Percentiles rank a stretch among this genome's conserved stretches.
These are phyloP conservation scores for Percina caprodes DNA, from an alignment of 2,113 vertebrate species.

Conservation along the genomic window DNA sequence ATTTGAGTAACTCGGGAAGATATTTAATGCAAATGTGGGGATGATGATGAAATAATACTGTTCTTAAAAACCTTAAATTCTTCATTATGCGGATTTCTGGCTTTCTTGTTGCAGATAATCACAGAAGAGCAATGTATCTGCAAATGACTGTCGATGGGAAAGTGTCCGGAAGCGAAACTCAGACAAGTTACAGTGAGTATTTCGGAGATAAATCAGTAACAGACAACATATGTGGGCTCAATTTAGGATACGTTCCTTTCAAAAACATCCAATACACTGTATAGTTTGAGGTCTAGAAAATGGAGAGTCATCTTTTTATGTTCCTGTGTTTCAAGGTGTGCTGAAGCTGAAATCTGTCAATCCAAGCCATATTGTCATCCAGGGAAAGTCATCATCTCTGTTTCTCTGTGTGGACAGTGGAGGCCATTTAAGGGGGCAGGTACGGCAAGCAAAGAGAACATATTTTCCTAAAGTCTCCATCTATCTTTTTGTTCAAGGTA, in stretches of 20 bases:
- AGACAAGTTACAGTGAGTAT: slow-evolving; percentile 76
- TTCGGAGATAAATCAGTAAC: background rate
- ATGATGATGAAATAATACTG: background rate
- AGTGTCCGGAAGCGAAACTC: slow-evolving; percentile 70
- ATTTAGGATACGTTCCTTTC: background rate
- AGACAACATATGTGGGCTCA: background rate
- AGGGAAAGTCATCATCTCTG: slow-evolving; percentile 69
- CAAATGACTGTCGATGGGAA: slow-evolving; percentile 78
- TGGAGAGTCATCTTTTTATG: background rate
- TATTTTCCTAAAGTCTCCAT: background rate
- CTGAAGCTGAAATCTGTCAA: slow-evolving; percentile 78
- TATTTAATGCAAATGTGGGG: background rate
- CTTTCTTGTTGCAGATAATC: slow-evolving; percentile 71
- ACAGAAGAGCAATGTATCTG: slow-evolving; percentile 77
- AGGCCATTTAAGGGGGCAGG: slow-evolving; percentile 80
- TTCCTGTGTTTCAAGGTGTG: slow-evolving; percentile 74
- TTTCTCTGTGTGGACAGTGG: slow-evolving; percentile 78
- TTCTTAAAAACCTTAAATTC: background rate
- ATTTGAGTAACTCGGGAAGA: background rate
- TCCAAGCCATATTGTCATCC: slow-evolving; percentile 74
- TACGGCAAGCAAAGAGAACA: slow-evolving; percentile 31
- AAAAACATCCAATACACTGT: background rate
- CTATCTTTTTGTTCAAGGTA: background rate
- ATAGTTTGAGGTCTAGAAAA: background rate
- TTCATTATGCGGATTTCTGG: slow-evolving; percentile 3